Evolutionary conservation across 2,797 vertebrate species (phyloP), one percentile per base, ranked within the genome.

Genomic region (Lateolabrax maculatus): DNA sequence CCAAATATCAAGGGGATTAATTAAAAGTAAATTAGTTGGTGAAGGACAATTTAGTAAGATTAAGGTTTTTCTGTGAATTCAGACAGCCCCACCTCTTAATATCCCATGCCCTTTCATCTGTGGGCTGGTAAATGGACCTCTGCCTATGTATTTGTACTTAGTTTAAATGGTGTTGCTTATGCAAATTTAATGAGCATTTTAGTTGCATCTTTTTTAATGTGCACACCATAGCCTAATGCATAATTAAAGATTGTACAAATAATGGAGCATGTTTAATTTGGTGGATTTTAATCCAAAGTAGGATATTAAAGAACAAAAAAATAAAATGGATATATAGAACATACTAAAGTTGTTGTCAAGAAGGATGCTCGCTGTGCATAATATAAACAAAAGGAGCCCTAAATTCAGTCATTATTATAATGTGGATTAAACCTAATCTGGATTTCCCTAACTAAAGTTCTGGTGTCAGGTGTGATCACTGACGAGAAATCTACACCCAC

Each of bases 1-100:
- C 94, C 95, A 97, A 97, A 96, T 96, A 96, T 94, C 96, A 96
- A 95, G 95, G 96, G 96, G 96, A 97, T 98, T 97, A 97, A 97
- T 97, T 98, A 96, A 96, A 95, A 96, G 96, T 97, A 96, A 96
- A 95, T 97, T 96, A 96, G 93, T 88, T 89, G 94, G 94, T 89
- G 84, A 94, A 95, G 94, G 94, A 95, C 94, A 95, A 97, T 95
- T 94, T 92, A 92, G 90, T 70, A 87, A 91, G 92, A 94, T 90
- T 89, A 94, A 79, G 72, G 75, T 74, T 77, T 90, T 87, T 91
- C 84, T 81, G 78, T 92, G 88, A 82, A 94, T 86, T 79, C 84
- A 91, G 85, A 89, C 16, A 67, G 64, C 48, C 39, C 23, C 55
- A 73, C 74, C 81, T 86, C 81, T 86, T 87, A 84, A 92, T 91